A percentile compares a stretch with the other conserved stretches of the same genome.
phyloP scores from a whole-genome alignment of 2,888 invertebrate species.

The Nephrotoma guestfalica region DNA sequence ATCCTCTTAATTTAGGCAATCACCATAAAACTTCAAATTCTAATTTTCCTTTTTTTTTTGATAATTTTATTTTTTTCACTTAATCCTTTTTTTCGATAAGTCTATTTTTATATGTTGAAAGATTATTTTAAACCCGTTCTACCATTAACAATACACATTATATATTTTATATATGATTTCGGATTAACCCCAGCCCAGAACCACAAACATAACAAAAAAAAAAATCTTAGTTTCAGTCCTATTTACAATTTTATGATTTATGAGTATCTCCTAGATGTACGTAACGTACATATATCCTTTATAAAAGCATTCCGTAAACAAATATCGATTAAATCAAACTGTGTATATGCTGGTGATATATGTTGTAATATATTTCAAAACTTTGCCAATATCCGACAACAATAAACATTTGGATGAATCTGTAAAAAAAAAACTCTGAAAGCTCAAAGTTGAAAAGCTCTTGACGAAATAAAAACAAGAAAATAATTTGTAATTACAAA shows the following conservation, averaged over 20 bases:
- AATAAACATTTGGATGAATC: not conserved
- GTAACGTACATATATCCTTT: not conserved
- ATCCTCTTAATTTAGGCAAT: not conserved
- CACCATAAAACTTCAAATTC: not conserved
- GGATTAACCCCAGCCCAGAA: not conserved
- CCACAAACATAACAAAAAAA: not conserved
- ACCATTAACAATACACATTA: not conserved
- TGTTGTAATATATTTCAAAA: not conserved
- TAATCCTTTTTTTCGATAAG: not conserved
- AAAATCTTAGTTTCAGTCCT: not conserved
- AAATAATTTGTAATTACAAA: not conserved
- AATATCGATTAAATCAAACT: not conserved
- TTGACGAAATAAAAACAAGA: not conserved
- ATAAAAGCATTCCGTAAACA: not conserved
- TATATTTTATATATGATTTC: not conserved
- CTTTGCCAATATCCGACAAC: not conserved
- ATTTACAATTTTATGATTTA: not conserved
- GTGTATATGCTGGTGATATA: not conserved
- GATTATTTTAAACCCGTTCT: not conserved
- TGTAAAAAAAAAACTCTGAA: not conserved
- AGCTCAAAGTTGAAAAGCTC: not conserved
- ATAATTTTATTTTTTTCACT: not conserved
- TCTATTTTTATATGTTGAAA: not conserved
- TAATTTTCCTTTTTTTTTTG: not conserved
- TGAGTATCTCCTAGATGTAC: not conserved